Base-by-base conservation (phyloP, 2,113 vertebrate species). In the Xyliphius kryptos region DNA sequence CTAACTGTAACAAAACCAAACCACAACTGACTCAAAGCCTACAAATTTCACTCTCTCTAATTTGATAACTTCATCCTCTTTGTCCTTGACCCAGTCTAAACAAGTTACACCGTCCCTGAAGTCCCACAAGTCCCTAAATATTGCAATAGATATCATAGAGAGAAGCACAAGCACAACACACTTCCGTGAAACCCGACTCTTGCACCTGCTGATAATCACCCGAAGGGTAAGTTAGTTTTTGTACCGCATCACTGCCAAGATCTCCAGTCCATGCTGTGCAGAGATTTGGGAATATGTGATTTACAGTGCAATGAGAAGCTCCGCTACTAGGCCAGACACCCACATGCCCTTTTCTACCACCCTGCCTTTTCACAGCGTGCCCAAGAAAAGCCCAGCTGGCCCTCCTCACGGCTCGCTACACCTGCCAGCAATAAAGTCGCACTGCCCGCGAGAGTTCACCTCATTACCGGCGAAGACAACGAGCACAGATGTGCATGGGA, bases 181-280 rank as follows among this genome's bases (percentile, higher is more conserved):
- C 26, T 32, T 6, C 44, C 40, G 9, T 56, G 59, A 60, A 51
- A 48, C 19, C 61, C 4, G 9, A 48, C 46, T 26, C 52, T 56
- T 12, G 14, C 48, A 57, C 55, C 68, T 50, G 52, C n/a, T 40
- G 55, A 12, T 36, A 44, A 54, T 19, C 26, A 32, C 26, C 26
- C 7, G 26, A 32, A 6, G 26, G 26, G 26, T 32, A 32, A 3
- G 26, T 32, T 6, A 6, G 26, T 3, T 32, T 49, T 51, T 41
- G 15, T 21, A 32, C 61, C 58, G 60, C 14, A n/a, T 63, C 48
- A 63, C 41, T 10, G 53, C 22, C 14, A 15, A 22, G 62, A 15
- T 69, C 50, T 60, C 21, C 8, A 2, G 15, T 9, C 15, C 9
- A 26, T 9, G 12, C 20, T 48, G 32, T 61, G 51, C 15, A 58